Evolutionary conservation across 2,797 vertebrate genomes (phyloP).

Genomic region (Sarcoramphus papa): DNA sequence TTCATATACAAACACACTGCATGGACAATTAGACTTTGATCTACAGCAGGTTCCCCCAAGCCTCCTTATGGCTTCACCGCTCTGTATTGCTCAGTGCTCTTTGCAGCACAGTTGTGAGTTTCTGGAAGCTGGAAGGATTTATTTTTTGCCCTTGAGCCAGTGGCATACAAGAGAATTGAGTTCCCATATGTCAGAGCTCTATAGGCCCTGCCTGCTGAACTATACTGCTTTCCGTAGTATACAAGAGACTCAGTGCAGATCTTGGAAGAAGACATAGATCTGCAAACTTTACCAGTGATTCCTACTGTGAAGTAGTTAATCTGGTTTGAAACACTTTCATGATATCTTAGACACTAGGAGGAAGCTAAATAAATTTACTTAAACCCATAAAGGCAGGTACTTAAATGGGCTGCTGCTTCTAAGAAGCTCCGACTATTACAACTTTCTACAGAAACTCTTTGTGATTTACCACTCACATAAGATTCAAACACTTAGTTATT

Average conservation of each 20-base stretch:
- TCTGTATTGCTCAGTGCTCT: not conserved
- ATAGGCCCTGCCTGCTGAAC: not conserved
- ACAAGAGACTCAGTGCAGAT: not conserved
- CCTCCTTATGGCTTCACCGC: not conserved
- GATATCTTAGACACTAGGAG: not conserved
- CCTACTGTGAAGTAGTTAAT: not conserved
- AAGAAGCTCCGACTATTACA: not conserved
- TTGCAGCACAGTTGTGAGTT: not conserved
- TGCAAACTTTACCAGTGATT: not conserved
- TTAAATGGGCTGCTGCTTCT: not conserved
- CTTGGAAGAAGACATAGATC: not conserved
- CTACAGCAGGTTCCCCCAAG: not conserved
- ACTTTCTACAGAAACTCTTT: not conserved
- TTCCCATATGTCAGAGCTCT: not conserved
- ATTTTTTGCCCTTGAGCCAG: not conserved
- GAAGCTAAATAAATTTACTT: not conserved
- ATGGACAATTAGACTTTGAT: not conserved
- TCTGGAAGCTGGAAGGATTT: not conserved
- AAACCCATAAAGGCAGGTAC: not conserved
- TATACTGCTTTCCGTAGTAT: fast-evolving
- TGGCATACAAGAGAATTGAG: not conserved
- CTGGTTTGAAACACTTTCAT: not conserved
- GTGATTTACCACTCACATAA: not conserved
- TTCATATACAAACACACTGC: not conserved
- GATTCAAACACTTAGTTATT: not conserved